Conservation (phyloP, 2,888 invertebrate genomes). For the Drosophila imparisetae region DNA sequence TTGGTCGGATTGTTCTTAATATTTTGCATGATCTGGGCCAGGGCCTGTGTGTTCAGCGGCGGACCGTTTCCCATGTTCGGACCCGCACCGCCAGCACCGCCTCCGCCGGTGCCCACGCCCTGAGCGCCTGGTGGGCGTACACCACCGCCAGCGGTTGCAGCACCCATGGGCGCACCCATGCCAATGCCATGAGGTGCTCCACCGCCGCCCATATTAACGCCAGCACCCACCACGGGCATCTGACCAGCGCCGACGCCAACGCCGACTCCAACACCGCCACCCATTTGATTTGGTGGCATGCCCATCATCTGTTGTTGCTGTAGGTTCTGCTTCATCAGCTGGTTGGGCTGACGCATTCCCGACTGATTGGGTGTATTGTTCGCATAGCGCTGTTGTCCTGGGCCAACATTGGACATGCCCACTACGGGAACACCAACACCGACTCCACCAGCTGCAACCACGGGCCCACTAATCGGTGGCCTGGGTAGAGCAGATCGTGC, state of each 20-base stretch:
- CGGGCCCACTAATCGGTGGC: conserved; percentile 84
- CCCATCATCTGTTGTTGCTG: conserved; percentile 84
- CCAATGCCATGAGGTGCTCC: conserved; percentile 64
- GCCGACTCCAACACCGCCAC: conserved; percentile 43
- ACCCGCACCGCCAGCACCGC: conserved; percentile 64
- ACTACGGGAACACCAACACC: conserved; percentile 81
- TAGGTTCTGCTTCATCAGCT: conserved; percentile 84
- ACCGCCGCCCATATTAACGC: conserved; percentile 74
- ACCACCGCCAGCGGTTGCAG: conserved; percentile 60
- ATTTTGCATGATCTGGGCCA: conserved; percentile 95
- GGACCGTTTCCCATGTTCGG: conserved; percentile 80
- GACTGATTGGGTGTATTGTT: conserved; percentile 54
- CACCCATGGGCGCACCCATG: conserved; percentile 71
- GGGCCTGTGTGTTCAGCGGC: conserved; percentile 86
- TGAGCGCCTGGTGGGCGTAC: conserved; percentile 84
- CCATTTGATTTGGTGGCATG: conserved; percentile 82
- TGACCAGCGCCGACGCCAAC: conserved; percentile 54
- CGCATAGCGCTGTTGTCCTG: conserved; percentile 82
- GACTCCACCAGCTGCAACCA: conserved; percentile 85
- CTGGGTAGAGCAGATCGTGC: conserved; percentile 84
- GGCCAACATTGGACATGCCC: conserved; percentile 84
- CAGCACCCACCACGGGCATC: conserved; percentile 66
- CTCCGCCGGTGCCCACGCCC: conserved; percentile 75
- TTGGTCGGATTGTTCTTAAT: conserved; percentile 95
- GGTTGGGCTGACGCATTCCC: conserved; percentile 85